A percentile compares a stretch with the other conserved stretches of the same genome.
Conservation (phyloP, 2,113 vertebrate species). For the Sylvilagus bachmani region DNA sequence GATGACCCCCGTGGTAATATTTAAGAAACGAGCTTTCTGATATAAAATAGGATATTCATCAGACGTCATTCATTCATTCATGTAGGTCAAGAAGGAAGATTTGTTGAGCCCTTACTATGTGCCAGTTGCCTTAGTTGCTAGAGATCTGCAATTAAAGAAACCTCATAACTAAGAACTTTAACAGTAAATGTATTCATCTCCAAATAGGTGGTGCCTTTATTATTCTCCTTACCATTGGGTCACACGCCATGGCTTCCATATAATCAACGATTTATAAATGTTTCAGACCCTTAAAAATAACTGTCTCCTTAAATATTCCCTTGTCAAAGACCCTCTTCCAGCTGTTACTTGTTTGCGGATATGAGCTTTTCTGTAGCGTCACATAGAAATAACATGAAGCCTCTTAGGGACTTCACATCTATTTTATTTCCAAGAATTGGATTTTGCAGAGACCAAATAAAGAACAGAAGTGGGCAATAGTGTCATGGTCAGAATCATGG, state of each 20-base stretch:
- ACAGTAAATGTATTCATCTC: background rate
- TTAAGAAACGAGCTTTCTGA: background rate
- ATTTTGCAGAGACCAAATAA: constrained; percentile 58
- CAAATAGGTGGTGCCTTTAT: constrained; percentile 10
- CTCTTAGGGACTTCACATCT: background rate
- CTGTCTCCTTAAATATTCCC: background rate
- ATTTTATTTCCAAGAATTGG: constrained; percentile 55
- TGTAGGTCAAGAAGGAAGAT: background rate
- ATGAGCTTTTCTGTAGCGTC: constrained; percentile 27
- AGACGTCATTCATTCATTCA: background rate
- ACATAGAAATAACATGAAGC: constrained; percentile 42
- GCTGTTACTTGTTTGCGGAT: background rate
- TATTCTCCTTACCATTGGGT: background rate
- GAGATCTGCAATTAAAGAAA: background rate
- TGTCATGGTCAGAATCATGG: constrained; percentile 28
- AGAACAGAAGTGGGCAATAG: constrained; percentile 1
- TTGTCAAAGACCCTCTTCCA: background rate
- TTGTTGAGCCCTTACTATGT: background rate
- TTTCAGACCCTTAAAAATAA: constrained; percentile 29
- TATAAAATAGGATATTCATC: background rate
- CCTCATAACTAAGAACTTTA: background rate
- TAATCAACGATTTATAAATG: constrained; percentile 8
- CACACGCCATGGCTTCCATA: background rate
- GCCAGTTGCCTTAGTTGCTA: background rate
- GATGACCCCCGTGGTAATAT: background rate